Evolutionary conservation across 2,888 invertebrate genomes (phyloP).

Genomic region (Spodoptera littoralis): DNA sequence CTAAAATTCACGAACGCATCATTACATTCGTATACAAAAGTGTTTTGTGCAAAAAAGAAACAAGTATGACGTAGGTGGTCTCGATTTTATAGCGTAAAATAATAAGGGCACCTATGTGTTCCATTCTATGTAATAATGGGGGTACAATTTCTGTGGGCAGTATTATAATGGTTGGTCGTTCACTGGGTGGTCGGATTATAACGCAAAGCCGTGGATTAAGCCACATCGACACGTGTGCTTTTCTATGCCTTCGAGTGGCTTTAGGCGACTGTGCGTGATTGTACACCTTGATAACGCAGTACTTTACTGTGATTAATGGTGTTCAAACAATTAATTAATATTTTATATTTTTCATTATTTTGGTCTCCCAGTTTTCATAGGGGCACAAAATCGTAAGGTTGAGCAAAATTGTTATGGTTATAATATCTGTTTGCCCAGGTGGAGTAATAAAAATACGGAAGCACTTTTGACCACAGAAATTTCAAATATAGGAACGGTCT

Average conservation of each 20-base stretch:
- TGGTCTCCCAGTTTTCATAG: background rate
- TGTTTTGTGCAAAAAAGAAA: conserved; percentile 69
- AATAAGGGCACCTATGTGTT: conserved; percentile 82
- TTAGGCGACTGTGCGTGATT: conserved; percentile 77
- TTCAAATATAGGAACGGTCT: conserved; percentile 18
- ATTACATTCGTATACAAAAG: conserved; percentile 81
- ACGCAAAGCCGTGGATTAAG: conserved; percentile 82
- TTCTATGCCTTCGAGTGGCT: conserved; percentile 79
- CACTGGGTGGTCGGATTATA: conserved; percentile 86
- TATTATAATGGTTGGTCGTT: conserved; percentile 74
- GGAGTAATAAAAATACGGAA: conserved; percentile 21
- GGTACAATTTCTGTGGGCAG: conserved; percentile 81
- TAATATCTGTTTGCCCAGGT: conserved; percentile 44
- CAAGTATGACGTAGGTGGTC: conserved; percentile 81
- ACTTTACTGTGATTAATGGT: conserved; percentile 23
- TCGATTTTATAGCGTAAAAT: conserved; percentile 82
- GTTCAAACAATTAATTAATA: conserved; percentile 6
- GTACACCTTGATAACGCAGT: conserved; percentile 64
- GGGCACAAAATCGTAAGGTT: background rate
- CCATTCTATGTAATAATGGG: conserved; percentile 84
- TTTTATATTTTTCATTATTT: background rate
- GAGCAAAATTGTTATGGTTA: background rate
- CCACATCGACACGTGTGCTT: conserved; percentile 85
- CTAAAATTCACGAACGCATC: conserved; percentile 85
- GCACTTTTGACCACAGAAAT: conserved; percentile 42